Base-by-base conservation (phyloP, 2,888 invertebrate genomes). In the Pelosia muscerda region DNA sequence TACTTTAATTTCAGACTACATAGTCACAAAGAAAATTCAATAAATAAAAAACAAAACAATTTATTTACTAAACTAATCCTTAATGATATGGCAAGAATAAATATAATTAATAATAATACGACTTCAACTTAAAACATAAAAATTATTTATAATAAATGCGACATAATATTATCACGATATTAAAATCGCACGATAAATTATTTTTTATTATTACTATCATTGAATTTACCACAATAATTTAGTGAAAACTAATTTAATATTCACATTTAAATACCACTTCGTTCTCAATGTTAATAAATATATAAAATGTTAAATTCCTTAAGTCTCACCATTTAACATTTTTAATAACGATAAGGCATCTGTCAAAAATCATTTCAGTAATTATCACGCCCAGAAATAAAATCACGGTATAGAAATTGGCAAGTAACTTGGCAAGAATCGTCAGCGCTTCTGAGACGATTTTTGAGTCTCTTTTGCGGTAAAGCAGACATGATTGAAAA, bases 11-110 rank as follows among this genome's bases (percentile, higher is more conserved):
- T n/a, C n/a, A n/a, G n/a, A n/a, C n/a, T n/a, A n/a, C 11, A 10
- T 42, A 2, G 11, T n/a, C 19, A 69, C 69, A 57, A 5, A 57
- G 65, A 69, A 68, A 9, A 70, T 66, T 38, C 49, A 53, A 71
- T 1, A 31, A 62, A 75, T 79, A 77, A 65, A 62, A 75, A 76
- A 70, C 65, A 74, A 66, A 76, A 75, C 74, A 84, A 89, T 89
- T 87, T 71, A 79, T 81, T 81, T 75, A 66, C 38, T 63, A 74
- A 63, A 68, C 69, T 72, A 74, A 75, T 19, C 63, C 84, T 86
- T 84, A 86, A 78, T 73, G 78, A 82, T 90, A 93, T 91, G 93
- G 93, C 92, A 90, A 91, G 88, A 90, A 87, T 87, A 90, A 91
- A 89, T 88, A 88, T 70, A 72, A 78, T 69, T 75, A 77, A 78